These are phyloP conservation scores for Acromyrmex charruanus DNA, from an alignment of 1,140 invertebrate species.

Conservation along the genomic window DNA sequence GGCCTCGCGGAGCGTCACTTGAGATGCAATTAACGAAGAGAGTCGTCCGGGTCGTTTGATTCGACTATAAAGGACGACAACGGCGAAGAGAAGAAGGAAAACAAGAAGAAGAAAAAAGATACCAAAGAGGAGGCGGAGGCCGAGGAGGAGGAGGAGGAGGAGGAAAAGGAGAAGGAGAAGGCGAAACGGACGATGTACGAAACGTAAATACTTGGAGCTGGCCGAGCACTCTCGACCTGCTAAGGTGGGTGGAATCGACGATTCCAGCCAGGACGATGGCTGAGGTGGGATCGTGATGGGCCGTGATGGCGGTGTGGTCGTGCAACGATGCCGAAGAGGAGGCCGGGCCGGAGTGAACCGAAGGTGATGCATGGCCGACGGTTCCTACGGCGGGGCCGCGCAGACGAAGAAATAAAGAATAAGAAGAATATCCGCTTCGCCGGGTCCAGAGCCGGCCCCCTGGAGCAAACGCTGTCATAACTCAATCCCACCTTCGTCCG, in stretches of 20 bases:
- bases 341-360: slow-evolving; percentile 84
- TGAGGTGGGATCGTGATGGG: slow-evolving; percentile 83
- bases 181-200: slow-evolving; percentile 57
- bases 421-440: slow-evolving; percentile 84
- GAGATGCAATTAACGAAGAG: slow-evolving; percentile 60
- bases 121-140: slow-evolving; percentile 32
- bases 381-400: slow-evolving; percentile 80
- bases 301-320: slow-evolving; percentile 81
- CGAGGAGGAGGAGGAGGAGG: slow-evolving; percentile 14
- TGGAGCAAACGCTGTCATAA: slow-evolving; percentile 87
- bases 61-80: slow-evolving; percentile 64
- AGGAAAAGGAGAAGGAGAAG: slow-evolving; percentile 51
- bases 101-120: slow-evolving; percentile 32
- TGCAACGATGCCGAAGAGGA: slow-evolving; percentile 80
- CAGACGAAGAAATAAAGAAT: slow-evolving; percentile 84
- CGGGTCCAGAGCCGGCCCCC: slow-evolving; percentile 83
- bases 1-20: slow-evolving; percentile 23
- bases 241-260: slow-evolving; percentile 80
- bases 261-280: slow-evolving; percentile 75
- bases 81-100: slow-evolving; percentile 43
- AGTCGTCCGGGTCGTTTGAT: slow-evolving; percentile 50
- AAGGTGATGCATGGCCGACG: slow-evolving; percentile 86
- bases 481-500: slow-evolving; percentile 86
- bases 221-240: slow-evolving; percentile 53
- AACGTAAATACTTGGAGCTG: slow-evolving; percentile 66